phyloP scores from a whole-genome alignment of 2,113 vertebrate genomes.

The Dipodomys ordii region DNA sequence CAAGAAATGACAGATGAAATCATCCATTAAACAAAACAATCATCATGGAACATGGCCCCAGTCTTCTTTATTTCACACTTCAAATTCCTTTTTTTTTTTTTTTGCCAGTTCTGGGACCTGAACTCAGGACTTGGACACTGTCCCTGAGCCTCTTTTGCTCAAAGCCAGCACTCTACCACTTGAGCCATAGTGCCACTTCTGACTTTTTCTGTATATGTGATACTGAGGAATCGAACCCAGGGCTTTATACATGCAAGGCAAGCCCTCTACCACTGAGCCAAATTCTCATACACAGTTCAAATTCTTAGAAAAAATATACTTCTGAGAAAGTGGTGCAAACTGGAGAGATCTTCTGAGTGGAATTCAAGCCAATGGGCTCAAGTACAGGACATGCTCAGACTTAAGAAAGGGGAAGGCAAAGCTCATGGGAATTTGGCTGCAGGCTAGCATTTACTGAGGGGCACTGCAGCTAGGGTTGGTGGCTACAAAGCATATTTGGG shows the following conservation, averaged over 20 bases:
- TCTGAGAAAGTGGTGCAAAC: not conserved
- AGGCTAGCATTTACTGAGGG: not conserved
- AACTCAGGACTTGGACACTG: too few relatives aligned
- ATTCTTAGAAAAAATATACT: not conserved
- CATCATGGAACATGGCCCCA: not conserved
- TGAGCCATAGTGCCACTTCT: too few relatives aligned
- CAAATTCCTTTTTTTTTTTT: not conserved
- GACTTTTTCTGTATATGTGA: too few relatives aligned
- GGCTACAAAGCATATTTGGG: not conserved
- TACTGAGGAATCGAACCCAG: too few relatives aligned
- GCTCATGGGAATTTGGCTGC: not conserved
- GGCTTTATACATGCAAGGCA: too few relatives aligned
- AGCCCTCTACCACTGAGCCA: too few relatives aligned
- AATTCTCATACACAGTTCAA: not conserved
- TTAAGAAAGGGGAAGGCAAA: not conserved
- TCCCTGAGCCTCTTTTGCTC: too few relatives aligned
- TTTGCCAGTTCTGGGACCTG: too few relatives aligned
- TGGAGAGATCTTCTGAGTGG: not conserved
- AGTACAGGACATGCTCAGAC: not conserved
- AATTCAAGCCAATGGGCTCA: not conserved
- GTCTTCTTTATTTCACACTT: slow-evolving; percentile 13
- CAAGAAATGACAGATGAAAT: slow-evolving; percentile 9
- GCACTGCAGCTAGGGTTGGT: not conserved
- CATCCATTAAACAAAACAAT: slow-evolving; percentile 33
- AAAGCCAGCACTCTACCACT: too few relatives aligned